Evolutionary conservation across 2,797 vertebrate genomes (phyloP).

Genomic region (Gouania willdenowi): DNA sequence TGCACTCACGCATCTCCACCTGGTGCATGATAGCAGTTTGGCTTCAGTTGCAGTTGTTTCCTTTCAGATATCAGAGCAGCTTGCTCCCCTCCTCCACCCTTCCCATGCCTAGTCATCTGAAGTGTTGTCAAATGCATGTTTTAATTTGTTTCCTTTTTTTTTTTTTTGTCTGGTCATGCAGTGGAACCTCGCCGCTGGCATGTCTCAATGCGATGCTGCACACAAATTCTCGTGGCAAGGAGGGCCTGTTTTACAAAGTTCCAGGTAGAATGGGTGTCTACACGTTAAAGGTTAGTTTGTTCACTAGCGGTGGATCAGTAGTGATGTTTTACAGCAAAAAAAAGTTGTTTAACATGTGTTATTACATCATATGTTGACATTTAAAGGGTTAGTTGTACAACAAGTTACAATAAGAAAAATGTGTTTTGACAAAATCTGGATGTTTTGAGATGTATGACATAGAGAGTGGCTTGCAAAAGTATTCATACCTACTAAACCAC

Average conservation of each 20-base stretch:
- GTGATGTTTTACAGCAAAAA: no score
- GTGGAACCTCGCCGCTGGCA: constrained; percentile 94
- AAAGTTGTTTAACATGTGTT: background rate
- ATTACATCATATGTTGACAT: background rate
- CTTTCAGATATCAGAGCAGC: constrained; percentile 28
- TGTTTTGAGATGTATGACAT: no score
- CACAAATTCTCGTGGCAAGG: constrained; percentile 95
- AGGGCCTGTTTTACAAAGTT: constrained; percentile 98
- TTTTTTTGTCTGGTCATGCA: constrained; percentile 57
- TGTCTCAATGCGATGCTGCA: constrained; percentile 98
- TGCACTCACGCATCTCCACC: constrained; percentile 14
- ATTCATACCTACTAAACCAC: no score
- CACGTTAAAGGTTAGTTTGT: constrained; percentile 87
- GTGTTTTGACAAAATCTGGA: background rate
- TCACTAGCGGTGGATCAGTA: no score
- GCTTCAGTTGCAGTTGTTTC: no score
- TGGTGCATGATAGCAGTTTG: constrained; percentile 36
- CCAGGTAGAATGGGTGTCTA: constrained; percentile 98
- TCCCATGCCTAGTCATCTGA: constrained; percentile 8
- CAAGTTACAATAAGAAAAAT: background rate
- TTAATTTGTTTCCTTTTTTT: constrained; percentile 47
- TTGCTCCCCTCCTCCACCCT: constrained; percentile 4
- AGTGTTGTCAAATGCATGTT: constrained; percentile 24
- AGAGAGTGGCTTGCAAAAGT: no score
- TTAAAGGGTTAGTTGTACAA: no score